Evolutionary conservation across 2,797 vertebrate genomes (phyloP), one percentile per base, ranked within the genome.

Genomic region (Xenentodon cancila): DNA sequence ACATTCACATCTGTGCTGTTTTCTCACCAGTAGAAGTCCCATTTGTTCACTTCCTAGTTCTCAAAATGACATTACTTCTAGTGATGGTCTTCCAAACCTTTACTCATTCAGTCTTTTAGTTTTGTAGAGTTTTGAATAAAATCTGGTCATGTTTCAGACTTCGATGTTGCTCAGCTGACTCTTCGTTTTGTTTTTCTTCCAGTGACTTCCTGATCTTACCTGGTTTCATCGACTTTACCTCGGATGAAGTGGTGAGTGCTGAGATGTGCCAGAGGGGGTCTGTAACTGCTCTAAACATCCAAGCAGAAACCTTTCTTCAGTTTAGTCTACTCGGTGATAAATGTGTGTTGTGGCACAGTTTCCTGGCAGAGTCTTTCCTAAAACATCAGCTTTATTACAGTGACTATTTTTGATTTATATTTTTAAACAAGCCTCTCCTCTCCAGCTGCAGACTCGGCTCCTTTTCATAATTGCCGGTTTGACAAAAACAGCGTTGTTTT

Each of bases 191-290:
- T 68, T 45, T 92, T 61, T 89, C 81, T 91, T 89, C 6, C 92
- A 98, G 97, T 72, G 96, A 98, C 83, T 97, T 98, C 90, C 91
- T 98, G 90, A 97, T 98, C 76, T 92, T 97, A n/a, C 97, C 97
- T 0, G 97, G 97, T 77, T 98, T 97, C 88, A 97, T 98, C 40
- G 96, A 98, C 91, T 98, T 98, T 71, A 94, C 94, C 53, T 96
- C 97, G 0, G 96, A 97, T 9, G 96, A 98, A 91, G 96, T 98
- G 95, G 97, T 98, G 84, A 96, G 96, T 95, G 57, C 15, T 25
- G 3, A 25, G 25, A 3, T 5, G 25, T 3, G 25, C 25, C 25
- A 5, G 25, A 3, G 25, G 0, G 8, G 34, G 16, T 48, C 15
- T 20, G 15, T 37, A 42, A 7, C 27, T 3, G 16, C 40, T 50